Percentiles rank a stretch among this genome's conserved stretches.
phyloP scores from a whole-genome alignment of 2,113 vertebrate genomes.

The Chauna torquata region DNA sequence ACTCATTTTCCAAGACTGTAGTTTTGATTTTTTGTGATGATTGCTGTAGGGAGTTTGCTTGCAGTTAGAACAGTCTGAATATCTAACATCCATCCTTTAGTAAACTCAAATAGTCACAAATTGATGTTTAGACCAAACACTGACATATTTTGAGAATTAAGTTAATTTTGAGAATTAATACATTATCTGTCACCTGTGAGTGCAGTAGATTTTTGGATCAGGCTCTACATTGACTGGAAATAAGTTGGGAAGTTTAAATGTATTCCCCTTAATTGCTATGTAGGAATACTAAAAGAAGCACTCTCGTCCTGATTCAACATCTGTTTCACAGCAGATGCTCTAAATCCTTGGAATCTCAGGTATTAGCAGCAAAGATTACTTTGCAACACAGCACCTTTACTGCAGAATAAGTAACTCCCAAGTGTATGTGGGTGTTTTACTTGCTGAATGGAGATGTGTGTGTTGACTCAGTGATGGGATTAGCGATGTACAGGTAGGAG shows the following conservation, averaged over 20 bases:
- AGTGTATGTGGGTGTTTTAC: fast-evolving
- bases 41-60: background rate
- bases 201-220: background rate
- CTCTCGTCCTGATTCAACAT: fast-evolving
- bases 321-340: background rate
- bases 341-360: background rate
- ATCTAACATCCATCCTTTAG: background rate
- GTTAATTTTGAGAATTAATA: too few relatives aligned
- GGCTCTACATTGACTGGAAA: background rate
- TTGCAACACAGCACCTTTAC: background rate
- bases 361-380: background rate
- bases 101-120: background rate
- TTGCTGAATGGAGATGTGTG: background rate
- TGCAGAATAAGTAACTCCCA: background rate
- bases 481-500: background rate
- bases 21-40: background rate
- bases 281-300: background rate
- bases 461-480: background rate
- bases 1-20: background rate
- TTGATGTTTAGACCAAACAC: background rate
- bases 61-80: background rate
- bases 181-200: background rate
- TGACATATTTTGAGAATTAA: background rate
- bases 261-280: background rate
- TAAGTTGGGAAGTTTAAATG: background rate